phyloP scores from a whole-genome alignment of 1,140 invertebrate genomes.

The Drosophila fuyamai region DNA sequence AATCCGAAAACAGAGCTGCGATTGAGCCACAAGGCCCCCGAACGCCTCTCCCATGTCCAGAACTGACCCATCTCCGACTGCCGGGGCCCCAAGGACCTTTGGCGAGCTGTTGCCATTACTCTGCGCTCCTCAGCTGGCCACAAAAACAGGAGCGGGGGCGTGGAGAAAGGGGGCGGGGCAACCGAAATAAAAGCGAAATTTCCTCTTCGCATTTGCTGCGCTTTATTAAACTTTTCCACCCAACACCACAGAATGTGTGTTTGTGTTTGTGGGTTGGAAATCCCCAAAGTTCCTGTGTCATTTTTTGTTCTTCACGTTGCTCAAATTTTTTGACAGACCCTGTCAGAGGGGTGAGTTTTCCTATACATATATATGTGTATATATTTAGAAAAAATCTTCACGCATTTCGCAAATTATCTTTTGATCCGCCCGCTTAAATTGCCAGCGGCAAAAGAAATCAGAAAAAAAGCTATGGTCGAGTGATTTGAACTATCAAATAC shows the following conservation, averaged over 20 bases:
- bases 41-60: slow-evolving; percentile 20
- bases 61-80: slow-evolving; percentile 45
- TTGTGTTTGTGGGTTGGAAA: slow-evolving; percentile 45
- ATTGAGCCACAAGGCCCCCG: slow-evolving; percentile 62
- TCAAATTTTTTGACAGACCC: slow-evolving; percentile 74
- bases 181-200: slow-evolving; percentile 76
- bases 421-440: slow-evolving; percentile 81
- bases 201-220: slow-evolving; percentile 80
- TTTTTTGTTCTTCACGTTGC: slow-evolving; percentile 60
- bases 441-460: slow-evolving; percentile 20
- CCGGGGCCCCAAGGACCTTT: slow-evolving; percentile 66
- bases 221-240: slow-evolving; percentile 74
- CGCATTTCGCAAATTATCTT: slow-evolving; percentile 84
- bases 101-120: slow-evolving; percentile 82
- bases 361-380: not conserved
- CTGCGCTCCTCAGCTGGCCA: slow-evolving; percentile 68
- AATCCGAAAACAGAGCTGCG: slow-evolving; percentile 73
- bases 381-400: slow-evolving; percentile 78
- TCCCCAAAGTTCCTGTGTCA: slow-evolving; percentile 81
- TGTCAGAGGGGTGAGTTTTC: slow-evolving; percentile 55
- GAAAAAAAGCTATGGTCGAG: not conserved
- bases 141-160: not conserved
- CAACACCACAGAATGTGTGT: slow-evolving; percentile 15
- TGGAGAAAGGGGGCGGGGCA: slow-evolving; percentile 1
- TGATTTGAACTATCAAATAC: slow-evolving; percentile 1